Conservation (phyloP, 2,888 invertebrate species). For the Orthonevra nobilis region DNA sequence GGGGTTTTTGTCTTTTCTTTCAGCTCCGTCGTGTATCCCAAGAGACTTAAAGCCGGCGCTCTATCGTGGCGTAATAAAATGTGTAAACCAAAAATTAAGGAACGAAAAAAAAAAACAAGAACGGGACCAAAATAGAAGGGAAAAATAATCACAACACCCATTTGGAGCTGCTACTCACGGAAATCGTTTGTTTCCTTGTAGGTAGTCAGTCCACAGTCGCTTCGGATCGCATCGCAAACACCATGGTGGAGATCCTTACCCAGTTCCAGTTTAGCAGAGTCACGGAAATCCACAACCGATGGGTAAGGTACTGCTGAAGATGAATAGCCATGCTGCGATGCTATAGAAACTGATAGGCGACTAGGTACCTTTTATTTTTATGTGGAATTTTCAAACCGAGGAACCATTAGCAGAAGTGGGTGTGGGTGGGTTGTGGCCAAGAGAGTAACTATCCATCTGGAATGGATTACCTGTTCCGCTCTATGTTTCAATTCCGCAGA, state of each 20-base stretch:
- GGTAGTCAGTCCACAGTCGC: background rate
- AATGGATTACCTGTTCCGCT: too few species aligned
- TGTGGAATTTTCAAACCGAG: too few species aligned
- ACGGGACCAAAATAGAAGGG: conserved; percentile 18
- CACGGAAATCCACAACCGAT: conserved; percentile 37
- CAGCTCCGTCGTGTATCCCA: background rate
- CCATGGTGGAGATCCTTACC: conserved; percentile 46
- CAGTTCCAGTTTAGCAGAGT: conserved; percentile 41
- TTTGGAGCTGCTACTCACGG: conserved; percentile 47
- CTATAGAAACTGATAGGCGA: background rate
- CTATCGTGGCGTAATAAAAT: conserved; percentile 55
- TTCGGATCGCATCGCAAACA: conserved; percentile 17
- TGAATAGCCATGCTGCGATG: conserved; percentile 28
- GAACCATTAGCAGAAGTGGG: too few species aligned
- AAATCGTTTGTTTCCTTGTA: conserved; percentile 36
- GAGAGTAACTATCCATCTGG: too few species aligned
- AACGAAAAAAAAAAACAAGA: conserved; percentile 10
- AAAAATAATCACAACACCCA: conserved; percentile 49
- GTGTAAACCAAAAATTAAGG: conserved; percentile 34
- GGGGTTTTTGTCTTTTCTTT: background rate
- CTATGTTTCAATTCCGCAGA: too few species aligned
- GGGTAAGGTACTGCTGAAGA: conserved; percentile 26
- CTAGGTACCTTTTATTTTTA: too few species aligned
- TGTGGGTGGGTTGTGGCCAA: too few species aligned
- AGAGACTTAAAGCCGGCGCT: conserved; percentile 40